These are phyloP conservation scores for Norana najaformis DNA, from an alignment of 2,888 invertebrate species.

Conservation along the genomic window DNA sequence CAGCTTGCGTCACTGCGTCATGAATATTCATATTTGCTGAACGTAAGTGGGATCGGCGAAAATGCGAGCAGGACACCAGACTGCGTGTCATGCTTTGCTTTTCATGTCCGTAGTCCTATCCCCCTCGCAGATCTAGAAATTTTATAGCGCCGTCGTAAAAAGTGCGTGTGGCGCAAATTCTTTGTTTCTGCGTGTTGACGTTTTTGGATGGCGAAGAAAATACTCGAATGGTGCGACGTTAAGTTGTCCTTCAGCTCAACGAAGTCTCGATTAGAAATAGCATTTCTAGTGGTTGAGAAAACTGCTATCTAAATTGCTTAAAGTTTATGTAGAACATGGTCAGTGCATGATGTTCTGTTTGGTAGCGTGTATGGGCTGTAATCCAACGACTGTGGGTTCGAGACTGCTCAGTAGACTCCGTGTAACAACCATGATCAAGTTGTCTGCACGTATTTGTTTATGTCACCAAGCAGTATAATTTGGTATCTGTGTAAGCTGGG, in stretches of 20 bases:
- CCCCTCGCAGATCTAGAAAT: neutral
- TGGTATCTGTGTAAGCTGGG: too few relatives aligned
- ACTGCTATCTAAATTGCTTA: neutral
- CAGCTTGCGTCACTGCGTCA: too few relatives aligned
- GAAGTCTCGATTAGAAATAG: neutral
- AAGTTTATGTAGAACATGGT: neutral
- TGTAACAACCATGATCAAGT: neutral
- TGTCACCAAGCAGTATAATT: too few relatives aligned
- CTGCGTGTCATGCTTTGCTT: neutral
- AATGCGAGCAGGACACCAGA: neutral
- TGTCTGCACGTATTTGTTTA: neutral
- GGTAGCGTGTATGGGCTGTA: neutral
- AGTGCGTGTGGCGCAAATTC: neutral
- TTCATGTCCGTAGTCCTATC: constrained; percentile 15
- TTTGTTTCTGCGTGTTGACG: too few relatives aligned
- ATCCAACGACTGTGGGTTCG: neutral
- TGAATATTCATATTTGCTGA: too few relatives aligned
- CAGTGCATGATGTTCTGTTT: neutral
- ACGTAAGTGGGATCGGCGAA: too few relatives aligned
- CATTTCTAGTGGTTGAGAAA: neutral
- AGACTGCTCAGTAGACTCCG: neutral
- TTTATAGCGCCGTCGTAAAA: neutral
- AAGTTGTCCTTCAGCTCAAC: neutral
- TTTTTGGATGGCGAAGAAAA: neutral
- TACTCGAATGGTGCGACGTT: neutral